Conservation (phyloP, 1,140 invertebrate species). For the Papilio polytes region DNA sequence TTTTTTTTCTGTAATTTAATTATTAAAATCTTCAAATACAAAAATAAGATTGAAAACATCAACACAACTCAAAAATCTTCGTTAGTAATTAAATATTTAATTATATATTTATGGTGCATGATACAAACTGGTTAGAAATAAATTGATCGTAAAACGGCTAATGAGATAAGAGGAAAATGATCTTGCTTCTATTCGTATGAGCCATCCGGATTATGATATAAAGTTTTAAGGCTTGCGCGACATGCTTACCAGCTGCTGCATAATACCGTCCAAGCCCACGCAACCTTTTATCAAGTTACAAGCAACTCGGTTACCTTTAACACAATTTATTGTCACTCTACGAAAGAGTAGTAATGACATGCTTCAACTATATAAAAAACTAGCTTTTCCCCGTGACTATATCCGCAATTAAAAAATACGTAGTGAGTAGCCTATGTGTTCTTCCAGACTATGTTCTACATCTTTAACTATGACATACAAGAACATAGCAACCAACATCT, state of each 20-base stretch:
- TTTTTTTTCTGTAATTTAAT: too few species aligned
- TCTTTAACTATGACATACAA: too few species aligned
- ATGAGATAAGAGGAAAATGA: conserved; percentile 27
- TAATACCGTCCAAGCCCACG: conserved; percentile 70
- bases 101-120: conserved; percentile 13
- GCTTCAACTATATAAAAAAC: too few species aligned
- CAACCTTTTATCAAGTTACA: conserved; percentile 75
- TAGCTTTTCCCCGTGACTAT: too few species aligned
- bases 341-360: conserved; percentile 45
- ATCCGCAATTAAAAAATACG: too few species aligned
- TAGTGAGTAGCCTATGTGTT: too few species aligned
- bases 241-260: conserved; percentile 70
- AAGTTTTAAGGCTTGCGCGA: conserved; percentile 52
- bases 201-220: conserved; percentile 13
- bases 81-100: conserved; percentile 19
- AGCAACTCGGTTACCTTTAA: conserved; percentile 67
- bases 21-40: neutral
- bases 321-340: conserved; percentile 74
- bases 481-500: too few species aligned
- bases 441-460: too few species aligned
- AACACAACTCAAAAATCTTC: neutral
- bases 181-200: conserved; percentile 15
- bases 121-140: conserved; percentile 40
- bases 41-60: neutral
- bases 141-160: conserved; percentile 40